Base-by-base conservation (phyloP, 1,140 invertebrate species). In the Dinoponera quadriceps region DNA sequence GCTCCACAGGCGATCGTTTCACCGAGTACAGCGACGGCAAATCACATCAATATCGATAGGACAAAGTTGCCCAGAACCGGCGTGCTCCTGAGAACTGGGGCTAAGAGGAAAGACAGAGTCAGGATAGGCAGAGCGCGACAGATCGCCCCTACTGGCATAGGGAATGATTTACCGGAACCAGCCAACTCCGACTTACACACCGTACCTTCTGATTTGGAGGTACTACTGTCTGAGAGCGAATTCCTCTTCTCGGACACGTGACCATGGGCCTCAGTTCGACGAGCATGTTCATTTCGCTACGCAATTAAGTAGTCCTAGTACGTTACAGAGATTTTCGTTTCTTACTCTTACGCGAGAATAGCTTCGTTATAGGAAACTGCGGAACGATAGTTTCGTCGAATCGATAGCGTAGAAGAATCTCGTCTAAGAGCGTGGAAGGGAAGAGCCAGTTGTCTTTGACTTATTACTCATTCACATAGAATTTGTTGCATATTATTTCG, bases 151-250 rank as follows among this genome's bases (percentile, higher is more conserved):
- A 88, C 88, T 16, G 89, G 82, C 13, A 90, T 82, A 25, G 84
- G 85, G 3, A 91, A 88, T 63, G 75, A 89, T 86, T 33, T 93
- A 74, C 81, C 92, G 7, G 92, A 94, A 54, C 90, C 91, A 3
- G 91, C 92, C 73, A 95, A 95, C 89, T 95, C 95, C 29, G 95
- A 96, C 85, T 89, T 95, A 11, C 95, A 96, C 89, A 96, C 95
- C 81, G 95, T 96, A 90, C 95, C 96, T 77, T 96, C 95, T 59
- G 96, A 96, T 92, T 92, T 96, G 84, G 95, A 96, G 87, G 95
- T 96, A 69, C 91, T 96, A 22, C 92, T 96, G 13, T 96, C 96
- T 27, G 95, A 96, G 90, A 95, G 95, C 89, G 95, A 96, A 90
- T 95, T 95, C 81, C 93, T 95, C 48, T 95, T 95, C 86, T 95